phyloP scores from a whole-genome alignment of 1,140 invertebrate species.

The Mylabris phalerata region DNA sequence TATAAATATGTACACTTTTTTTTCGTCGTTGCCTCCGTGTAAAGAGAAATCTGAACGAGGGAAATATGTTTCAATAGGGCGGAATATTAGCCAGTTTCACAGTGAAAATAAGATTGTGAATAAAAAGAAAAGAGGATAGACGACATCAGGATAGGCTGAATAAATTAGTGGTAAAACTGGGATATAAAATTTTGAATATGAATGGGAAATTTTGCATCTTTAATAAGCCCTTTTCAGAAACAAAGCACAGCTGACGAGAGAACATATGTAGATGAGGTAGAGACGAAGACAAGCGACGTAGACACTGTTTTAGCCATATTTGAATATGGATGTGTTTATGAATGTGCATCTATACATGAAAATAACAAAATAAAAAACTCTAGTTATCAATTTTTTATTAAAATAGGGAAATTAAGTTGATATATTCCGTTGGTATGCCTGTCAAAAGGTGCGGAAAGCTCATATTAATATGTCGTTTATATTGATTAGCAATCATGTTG shows the following conservation, averaged over 20 bases:
- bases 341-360: conserved; percentile 4
- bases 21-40: no score
- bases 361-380: conserved; percentile 1
- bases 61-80: no score
- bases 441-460: conserved; percentile 29
- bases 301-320: conserved; percentile 7
- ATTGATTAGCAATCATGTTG: conserved; percentile 37
- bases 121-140: conserved; percentile 39
- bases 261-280: conserved; percentile 58
- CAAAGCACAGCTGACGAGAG: conserved; percentile 55
- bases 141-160: conserved; percentile 44
- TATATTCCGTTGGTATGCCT: no score
- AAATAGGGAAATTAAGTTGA: no score
- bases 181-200: conserved; percentile 86
- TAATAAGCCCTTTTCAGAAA: conserved; percentile 62
- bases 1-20: no score
- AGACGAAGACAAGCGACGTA: conserved; percentile 22
- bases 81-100: no score
- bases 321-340: conserved; percentile 17
- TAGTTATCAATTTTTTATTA: background rate
- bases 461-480: conserved; percentile 38
- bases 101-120: background rate
- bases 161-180: conserved; percentile 60
- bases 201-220: conserved; percentile 78
- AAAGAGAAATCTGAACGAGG: no score